Evolutionary conservation across 1,140 invertebrate species (phyloP).

Genomic region (Leptinotarsa texana): DNA sequence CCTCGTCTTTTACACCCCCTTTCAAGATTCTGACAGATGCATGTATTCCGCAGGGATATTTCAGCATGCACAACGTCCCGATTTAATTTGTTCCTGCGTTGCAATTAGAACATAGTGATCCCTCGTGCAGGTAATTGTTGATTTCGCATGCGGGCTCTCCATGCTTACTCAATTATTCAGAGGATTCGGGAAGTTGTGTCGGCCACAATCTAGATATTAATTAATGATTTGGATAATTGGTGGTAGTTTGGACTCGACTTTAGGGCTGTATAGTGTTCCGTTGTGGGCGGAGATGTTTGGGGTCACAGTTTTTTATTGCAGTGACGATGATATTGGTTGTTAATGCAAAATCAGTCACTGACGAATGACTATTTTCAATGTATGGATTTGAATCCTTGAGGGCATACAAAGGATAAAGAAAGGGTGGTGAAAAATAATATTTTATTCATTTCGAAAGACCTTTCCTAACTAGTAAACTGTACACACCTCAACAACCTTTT

Average conservation of each 20-base stretch:
- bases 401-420: too few relatives aligned
- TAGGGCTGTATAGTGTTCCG: neutral
- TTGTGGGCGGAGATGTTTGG: neutral
- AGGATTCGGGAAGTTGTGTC: slow-evolving; percentile 5
- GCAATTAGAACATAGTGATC: slow-evolving; percentile 8
- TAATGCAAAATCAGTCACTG: too few relatives aligned
- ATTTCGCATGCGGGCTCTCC: neutral
- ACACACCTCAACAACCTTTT: too few relatives aligned
- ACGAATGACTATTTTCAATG: too few relatives aligned
- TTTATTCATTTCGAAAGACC: too few relatives aligned
- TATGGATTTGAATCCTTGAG: too few relatives aligned
- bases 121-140: slow-evolving; percentile 5
- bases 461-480: too few relatives aligned
- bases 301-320: neutral
- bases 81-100: slow-evolving; percentile 8
- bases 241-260: slow-evolving; percentile 2
- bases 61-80: neutral
- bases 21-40: slow-evolving; percentile 3
- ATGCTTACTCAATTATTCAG: slow-evolving; percentile 3
- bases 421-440: too few relatives aligned
- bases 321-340: too few relatives aligned
- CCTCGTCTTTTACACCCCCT: neutral
- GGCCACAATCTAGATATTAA: neutral
- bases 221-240: slow-evolving; percentile 8
- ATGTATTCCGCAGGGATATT: neutral